Evolutionary conservation across 2,888 invertebrate genomes (phyloP).

Genomic region (Boloria euphrosyne): DNA sequence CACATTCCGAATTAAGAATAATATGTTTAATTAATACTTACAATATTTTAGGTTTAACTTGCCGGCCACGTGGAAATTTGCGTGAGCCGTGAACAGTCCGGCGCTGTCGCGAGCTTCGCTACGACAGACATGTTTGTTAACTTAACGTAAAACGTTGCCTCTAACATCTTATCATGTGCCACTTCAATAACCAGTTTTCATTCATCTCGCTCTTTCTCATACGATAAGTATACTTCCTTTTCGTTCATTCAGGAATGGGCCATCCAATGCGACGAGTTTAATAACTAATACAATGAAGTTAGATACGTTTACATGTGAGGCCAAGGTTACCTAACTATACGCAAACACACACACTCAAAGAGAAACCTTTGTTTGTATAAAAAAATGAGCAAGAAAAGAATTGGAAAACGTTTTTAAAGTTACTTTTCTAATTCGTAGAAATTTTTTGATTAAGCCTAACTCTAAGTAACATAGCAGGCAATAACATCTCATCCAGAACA

Average conservation of each 20-base stretch:
- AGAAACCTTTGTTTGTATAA: no score
- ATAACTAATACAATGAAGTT: slow-evolving; percentile 42
- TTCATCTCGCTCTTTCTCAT: slow-evolving; percentile 30
- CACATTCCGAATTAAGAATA: neutral
- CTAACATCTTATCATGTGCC: slow-evolving; percentile 45
- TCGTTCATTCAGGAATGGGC: slow-evolving; percentile 34
- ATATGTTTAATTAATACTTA: slow-evolving; percentile 52
- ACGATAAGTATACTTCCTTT: slow-evolving; percentile 27
- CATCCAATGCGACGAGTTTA: slow-evolving; percentile 37
- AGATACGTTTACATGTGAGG: slow-evolving; percentile 31
- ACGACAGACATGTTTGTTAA: slow-evolving; percentile 66
- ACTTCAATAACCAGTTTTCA: slow-evolving; percentile 39
- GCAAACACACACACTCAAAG: no score
- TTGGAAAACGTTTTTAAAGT: no score
- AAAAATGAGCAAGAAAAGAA: no score
- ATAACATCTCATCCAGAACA: no score
- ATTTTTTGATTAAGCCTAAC: no score
- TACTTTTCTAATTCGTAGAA: no score
- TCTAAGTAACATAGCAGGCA: no score
- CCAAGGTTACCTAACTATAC: neutral
- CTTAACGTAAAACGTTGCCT: slow-evolving; percentile 25
- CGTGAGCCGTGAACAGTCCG: slow-evolving; percentile 53
- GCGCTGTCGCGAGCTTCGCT: slow-evolving; percentile 66
- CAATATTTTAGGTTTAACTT: slow-evolving; percentile 58
- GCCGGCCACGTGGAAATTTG: slow-evolving; percentile 71